Evolutionary conservation across 2,888 invertebrate species (phyloP), one percentile per base, ranked within the genome.

Genomic region (Apoda limacodes): DNA sequence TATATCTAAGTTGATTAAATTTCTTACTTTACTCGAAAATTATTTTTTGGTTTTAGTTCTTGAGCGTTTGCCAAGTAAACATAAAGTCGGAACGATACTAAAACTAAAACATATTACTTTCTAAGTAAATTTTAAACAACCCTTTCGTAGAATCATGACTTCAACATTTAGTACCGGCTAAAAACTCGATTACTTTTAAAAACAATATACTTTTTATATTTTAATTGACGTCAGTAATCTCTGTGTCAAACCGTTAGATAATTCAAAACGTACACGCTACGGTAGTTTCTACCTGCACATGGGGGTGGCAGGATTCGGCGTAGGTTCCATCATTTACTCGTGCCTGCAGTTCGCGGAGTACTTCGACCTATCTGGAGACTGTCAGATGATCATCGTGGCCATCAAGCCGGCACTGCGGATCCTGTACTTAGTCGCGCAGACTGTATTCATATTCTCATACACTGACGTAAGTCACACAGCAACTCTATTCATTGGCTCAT

Each of bases 281-380:
- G 85, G 85, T 19, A 85, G 85, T 43, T 85, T 86, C 50, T 86
- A 86, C 52, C 67, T 86, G 7, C 81, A 85, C 50, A 82, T 86
- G 66, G 86, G 86, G 4, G 84, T 85, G 27, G 84, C 85, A 1
- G 84, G 84, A 1, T 88, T 88, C 54, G 86, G 88, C 13, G 85
- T 88, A 28, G 88, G 88, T 6, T 85, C 86, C 40, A 85, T 88
- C 70, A 88, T 89, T 39, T 87, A 88, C 67, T 87, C 86, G n/a
- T 87, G 87, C 25, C 74, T 89, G 24, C 85, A 86, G 51, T 85
- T 89, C 43, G 87, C 85, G n/a, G 85, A 85, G 32, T 87, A 85
- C 58, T 87, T 88, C 53, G 88, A 89, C 53, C 70, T 85, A 30
- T 80, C 84, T 19, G 81, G 84, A 1, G 82, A 83, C 48, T 88